phyloP scores from a whole-genome alignment of 2,113 vertebrate genomes.

The Aleadryas rufinucha region DNA sequence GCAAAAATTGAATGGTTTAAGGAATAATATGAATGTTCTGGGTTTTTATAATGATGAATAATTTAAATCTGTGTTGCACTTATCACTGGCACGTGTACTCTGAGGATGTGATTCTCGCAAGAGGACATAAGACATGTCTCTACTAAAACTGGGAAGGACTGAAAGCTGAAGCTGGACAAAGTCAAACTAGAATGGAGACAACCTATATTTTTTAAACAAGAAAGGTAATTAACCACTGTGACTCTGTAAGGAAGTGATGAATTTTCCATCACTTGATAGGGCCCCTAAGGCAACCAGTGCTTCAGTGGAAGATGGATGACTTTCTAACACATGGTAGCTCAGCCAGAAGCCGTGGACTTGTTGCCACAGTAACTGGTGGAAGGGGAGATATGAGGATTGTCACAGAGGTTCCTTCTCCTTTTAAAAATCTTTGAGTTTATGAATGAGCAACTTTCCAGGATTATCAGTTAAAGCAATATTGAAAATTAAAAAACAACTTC shows the following conservation, averaged over 20 bases:
- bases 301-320: not conserved
- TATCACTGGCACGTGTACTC: not conserved
- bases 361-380: not conserved
- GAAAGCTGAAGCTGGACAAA: not conserved
- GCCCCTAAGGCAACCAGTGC: not conserved
- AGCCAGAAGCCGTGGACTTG: not conserved
- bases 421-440: not conserved
- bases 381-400: not conserved
- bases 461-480: not conserved
- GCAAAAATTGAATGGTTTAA: not conserved
- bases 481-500: not conserved
- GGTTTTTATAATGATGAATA: not conserved
- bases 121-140: not conserved
- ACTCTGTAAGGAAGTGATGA: not conserved
- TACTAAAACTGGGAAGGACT: not conserved
- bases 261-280: not conserved
- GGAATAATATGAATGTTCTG: not conserved
- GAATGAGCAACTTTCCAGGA: not conserved
- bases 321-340: not conserved
- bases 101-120: not conserved
- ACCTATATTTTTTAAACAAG: not conserved
- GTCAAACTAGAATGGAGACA: not conserved
- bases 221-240: not conserved
- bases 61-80: not conserved
- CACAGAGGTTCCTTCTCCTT: not conserved